Conservation (phyloP, 2,888 invertebrate species). For the Mythimna lalbum region DNA sequence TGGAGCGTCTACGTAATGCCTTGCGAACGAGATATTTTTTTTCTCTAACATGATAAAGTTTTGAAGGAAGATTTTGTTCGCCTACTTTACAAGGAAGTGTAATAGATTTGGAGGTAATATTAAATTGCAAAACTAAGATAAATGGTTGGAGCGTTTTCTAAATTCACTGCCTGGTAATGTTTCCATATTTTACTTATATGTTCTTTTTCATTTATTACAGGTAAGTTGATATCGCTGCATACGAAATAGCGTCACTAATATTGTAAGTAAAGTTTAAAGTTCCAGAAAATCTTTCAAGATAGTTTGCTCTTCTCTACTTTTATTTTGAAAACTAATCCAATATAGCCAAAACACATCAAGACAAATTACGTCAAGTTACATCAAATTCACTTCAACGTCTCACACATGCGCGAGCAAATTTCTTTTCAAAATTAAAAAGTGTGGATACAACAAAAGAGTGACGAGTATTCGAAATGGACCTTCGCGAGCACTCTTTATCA, state of each 20-base stretch:
- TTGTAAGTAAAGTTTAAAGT: conserved; percentile 23
- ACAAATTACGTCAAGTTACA: conserved; percentile 26
- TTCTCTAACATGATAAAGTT: conserved; percentile 63
- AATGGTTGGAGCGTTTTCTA: conserved; percentile 8
- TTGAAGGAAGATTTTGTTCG: conserved; percentile 57
- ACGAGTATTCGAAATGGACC: conserved; percentile 68
- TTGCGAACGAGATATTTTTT: conserved; percentile 65
- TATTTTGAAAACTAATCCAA: neutral
- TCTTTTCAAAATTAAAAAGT: conserved; percentile 60
- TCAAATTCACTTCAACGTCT: conserved; percentile 26
- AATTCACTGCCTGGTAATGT: neutral
- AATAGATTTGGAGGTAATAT: conserved; percentile 55
- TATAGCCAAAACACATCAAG: conserved; percentile 12
- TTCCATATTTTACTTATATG: conserved; percentile 14
- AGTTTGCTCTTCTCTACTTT: neutral
- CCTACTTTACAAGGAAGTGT: conserved; percentile 48
- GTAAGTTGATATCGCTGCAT: conserved; percentile 36
- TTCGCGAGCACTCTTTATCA: conserved; percentile 66
- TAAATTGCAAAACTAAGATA: conserved; percentile 12
- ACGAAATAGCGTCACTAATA: neutral
- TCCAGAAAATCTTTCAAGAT: neutral
- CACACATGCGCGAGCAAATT: conserved; percentile 44
- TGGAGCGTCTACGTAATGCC: conserved; percentile 62
- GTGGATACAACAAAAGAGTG: conserved; percentile 62
- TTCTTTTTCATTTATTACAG: conserved; percentile 38